Conservation (phyloP, 2,113 vertebrate species). For the Salminus brasiliensis region DNA sequence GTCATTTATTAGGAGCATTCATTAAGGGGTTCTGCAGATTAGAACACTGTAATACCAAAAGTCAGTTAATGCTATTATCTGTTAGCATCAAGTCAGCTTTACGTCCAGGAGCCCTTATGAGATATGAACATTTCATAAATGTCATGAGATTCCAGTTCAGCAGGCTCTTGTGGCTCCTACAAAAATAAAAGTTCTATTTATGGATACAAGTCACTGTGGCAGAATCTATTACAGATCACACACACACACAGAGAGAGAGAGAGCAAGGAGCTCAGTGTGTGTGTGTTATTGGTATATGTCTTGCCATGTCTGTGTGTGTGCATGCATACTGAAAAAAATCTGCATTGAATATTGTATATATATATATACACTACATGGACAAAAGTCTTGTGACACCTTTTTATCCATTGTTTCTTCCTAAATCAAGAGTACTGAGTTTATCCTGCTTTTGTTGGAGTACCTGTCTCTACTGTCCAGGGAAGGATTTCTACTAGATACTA, state of each 20-base stretch:
- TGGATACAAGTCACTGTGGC: background rate
- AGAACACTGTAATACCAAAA: background rate
- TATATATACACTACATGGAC: too few relatives aligned
- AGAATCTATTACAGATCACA: conserved; percentile 21
- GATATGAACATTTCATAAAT: conserved; percentile 1
- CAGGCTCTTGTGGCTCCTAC: background rate
- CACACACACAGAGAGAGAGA: background rate
- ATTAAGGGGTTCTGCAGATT: background rate
- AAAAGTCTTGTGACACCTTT: too few relatives aligned
- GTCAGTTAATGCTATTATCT: background rate
- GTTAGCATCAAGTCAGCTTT: background rate
- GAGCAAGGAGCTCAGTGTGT: conserved; percentile 7
- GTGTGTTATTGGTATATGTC: background rate
- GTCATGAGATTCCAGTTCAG: conserved; percentile 20
- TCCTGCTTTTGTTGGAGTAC: too few relatives aligned
- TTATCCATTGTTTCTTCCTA: too few relatives aligned
- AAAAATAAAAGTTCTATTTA: conserved; percentile 29
- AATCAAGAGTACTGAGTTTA: too few relatives aligned
- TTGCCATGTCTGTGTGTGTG: too few relatives aligned
- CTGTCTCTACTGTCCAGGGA: too few relatives aligned
- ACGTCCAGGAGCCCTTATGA: background rate
- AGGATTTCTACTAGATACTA: too few relatives aligned
- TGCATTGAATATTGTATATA: too few relatives aligned
- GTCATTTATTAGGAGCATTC: background rate
- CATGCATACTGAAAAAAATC: too few relatives aligned